phyloP scores from a whole-genome alignment of 2,113 vertebrate species.

The Turnix velox region DNA sequence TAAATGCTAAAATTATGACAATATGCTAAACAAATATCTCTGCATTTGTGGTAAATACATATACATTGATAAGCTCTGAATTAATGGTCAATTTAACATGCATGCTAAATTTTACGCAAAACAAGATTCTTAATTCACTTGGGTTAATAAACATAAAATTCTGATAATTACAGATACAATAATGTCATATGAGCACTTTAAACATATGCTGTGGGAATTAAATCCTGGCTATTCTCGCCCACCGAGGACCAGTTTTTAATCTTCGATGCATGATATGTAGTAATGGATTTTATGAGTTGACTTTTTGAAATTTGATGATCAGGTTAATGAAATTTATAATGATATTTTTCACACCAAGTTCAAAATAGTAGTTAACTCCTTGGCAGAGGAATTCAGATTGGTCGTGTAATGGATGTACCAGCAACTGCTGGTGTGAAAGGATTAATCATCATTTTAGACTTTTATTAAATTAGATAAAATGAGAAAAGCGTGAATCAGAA shows the following conservation, averaged over 20 bases:
- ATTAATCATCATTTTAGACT: constrained; percentile 68
- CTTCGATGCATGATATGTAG: constrained; percentile 67
- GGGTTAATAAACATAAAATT: constrained; percentile 69
- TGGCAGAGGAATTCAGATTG: constrained; percentile 64
- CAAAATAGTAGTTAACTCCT: constrained; percentile 68
- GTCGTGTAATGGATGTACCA: constrained; percentile 60
- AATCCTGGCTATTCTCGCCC: constrained; percentile 63
- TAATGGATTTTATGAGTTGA: constrained; percentile 71
- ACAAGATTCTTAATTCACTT: constrained; percentile 66
- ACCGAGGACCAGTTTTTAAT: constrained; percentile 68
- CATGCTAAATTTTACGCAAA: constrained; percentile 52
- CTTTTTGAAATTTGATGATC: constrained; percentile 68
- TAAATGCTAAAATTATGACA: neutral
- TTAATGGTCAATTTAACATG: constrained; percentile 57
- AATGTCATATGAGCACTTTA: constrained; percentile 64
- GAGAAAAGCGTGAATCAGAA: constrained; percentile 63
- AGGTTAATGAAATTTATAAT: constrained; percentile 70
- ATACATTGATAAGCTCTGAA: constrained; percentile 32
- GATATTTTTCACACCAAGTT: constrained; percentile 68
- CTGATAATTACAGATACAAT: constrained; percentile 72
- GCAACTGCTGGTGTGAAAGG: constrained; percentile 55
- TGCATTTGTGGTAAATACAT: neutral
- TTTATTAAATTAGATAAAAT: constrained; percentile 69
- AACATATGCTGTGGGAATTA: constrained; percentile 69
- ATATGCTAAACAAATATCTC: constrained; percentile 4